Conservation (phyloP, 2,113 vertebrate genomes). For the Hippocampus guttulatus region DNA sequence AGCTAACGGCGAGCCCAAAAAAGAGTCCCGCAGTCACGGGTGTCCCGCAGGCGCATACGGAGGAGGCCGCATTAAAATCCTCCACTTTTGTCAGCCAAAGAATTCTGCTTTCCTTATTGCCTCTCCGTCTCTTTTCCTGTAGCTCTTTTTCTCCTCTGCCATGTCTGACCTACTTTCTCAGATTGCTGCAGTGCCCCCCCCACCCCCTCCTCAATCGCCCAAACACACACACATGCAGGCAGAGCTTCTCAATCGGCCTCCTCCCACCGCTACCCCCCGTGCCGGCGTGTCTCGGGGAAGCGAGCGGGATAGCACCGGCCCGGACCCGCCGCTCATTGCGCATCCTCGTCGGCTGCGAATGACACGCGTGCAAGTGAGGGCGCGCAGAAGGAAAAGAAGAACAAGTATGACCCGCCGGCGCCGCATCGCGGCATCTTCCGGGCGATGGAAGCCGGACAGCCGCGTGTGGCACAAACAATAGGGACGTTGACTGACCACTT, state of each 20-base stretch:
- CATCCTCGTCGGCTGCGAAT: slow-evolving; percentile 41
- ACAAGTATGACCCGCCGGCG: slow-evolving; percentile 21
- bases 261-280: slow-evolving; percentile 17
- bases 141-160: slow-evolving; percentile 52
- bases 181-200: slow-evolving; percentile 66
- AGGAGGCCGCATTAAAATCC: not conserved
- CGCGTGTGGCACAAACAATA: not conserved
- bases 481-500: too few species aligned
- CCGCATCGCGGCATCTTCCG: too few species aligned
- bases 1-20: slow-evolving; percentile 17
- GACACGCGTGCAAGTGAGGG: slow-evolving; percentile 36
- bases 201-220: slow-evolving; percentile 55
- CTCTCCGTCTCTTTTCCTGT: slow-evolving; percentile 33
- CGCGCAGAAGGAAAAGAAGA: slow-evolving; percentile 13
- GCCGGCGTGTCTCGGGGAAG: slow-evolving; percentile 38
- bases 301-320: slow-evolving; percentile 40
- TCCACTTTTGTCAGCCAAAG: not conserved
- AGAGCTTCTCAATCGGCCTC: slow-evolving; percentile 47
- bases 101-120: slow-evolving; percentile 15
- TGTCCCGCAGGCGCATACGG: not conserved
- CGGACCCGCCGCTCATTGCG: slow-evolving; percentile 35
- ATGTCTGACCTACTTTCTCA: slow-evolving; percentile 71
- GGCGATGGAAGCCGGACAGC: too few species aligned
- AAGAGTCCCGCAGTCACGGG: slow-evolving; percentile 3
- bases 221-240: slow-evolving; percentile 14